These are phyloP conservation scores for Mallotus villosus DNA, from an alignment of 2,797 vertebrate species.

Conservation along the genomic window DNA sequence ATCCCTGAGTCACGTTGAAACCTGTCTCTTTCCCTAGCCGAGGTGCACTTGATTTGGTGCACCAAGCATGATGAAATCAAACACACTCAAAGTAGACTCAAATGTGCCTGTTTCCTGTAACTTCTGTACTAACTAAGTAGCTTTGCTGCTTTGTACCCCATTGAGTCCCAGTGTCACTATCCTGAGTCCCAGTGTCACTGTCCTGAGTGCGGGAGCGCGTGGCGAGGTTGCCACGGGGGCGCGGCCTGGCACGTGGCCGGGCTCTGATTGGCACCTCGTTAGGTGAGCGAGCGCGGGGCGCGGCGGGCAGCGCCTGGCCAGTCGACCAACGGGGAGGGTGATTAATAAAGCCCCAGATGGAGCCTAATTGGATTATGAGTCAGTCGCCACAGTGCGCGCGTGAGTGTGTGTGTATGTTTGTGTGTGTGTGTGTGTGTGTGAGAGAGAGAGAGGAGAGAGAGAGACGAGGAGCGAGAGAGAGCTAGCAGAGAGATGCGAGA, in stretches of 20 bases:
- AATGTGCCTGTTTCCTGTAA: no score
- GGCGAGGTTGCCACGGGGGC: not conserved
- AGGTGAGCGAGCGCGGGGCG: constrained; percentile 26
- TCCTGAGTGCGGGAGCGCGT: no score
- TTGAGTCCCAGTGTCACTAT: no score
- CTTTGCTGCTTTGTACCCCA: no score
- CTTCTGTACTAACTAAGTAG: no score
- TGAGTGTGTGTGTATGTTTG: constrained; percentile 7
- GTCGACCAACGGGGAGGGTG: constrained; percentile 60
- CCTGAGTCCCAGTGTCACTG: no score
- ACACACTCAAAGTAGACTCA: no score
- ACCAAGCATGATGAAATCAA: no score
- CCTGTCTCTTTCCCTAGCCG: not conserved
- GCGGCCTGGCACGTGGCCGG: constrained; percentile 30
- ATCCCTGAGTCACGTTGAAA: not conserved
- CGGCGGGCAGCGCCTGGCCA: constrained; percentile 46
- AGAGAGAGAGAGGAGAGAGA: not conserved
- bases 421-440: not conserved
- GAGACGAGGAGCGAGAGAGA: not conserved
- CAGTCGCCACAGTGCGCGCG: constrained; percentile 42
- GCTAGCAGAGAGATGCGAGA: no score
- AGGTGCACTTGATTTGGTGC: no score
- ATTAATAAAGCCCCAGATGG: constrained; percentile 68
- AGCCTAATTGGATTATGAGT: constrained; percentile 68
- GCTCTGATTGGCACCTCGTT: constrained; percentile 32